A percentile compares a stretch with the other conserved stretches of the same genome.
Conservation (phyloP, 2,113 vertebrate species). For the Prionailurus viverrinus region DNA sequence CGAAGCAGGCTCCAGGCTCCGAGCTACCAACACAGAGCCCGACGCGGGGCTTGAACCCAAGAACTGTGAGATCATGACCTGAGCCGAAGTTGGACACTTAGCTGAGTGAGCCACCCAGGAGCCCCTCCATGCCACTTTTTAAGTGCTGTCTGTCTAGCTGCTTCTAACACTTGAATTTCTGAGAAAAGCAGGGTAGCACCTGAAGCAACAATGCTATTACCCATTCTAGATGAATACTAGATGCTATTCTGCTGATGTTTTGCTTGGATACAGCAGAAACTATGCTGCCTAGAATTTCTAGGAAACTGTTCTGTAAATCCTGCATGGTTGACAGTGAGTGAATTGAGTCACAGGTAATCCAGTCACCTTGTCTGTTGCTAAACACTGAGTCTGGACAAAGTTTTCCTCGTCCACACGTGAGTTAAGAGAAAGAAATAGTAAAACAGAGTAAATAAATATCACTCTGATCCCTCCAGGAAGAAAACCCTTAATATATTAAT, state of each 20-base stretch:
- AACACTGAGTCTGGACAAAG: background rate
- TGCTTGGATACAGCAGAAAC: background rate
- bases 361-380: background rate
- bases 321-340: background rate
- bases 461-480: background rate
- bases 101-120: no score
- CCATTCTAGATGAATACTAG: no score
- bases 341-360: background rate
- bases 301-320: background rate
- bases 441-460: background rate
- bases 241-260: rapidly evolving
- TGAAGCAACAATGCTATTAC: no score
- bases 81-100: no score
- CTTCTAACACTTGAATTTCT: background rate
- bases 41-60: no score
- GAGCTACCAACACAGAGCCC: no score
- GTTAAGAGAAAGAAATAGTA: background rate
- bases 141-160: background rate
- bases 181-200: background rate
- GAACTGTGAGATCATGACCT: no score
- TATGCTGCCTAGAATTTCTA: background rate
- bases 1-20: no score
- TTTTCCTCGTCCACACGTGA: background rate
- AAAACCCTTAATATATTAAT: background rate
- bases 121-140: no score